These are phyloP conservation scores for Bombus pascuorum DNA, from an alignment of 1,140 invertebrate genomes.

Conservation along the genomic window DNA sequence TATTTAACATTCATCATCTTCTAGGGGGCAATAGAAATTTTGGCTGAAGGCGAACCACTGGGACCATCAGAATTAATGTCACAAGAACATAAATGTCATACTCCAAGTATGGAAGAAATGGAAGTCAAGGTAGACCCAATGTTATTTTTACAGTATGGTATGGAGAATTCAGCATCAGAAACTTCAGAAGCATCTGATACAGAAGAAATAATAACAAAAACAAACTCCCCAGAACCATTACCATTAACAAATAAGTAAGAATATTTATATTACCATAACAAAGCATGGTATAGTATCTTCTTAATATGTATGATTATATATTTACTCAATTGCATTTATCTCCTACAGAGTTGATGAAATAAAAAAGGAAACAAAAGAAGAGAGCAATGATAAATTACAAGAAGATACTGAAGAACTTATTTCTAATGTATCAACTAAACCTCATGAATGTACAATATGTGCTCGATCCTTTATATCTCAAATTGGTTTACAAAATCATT, in stretches of 20 bases:
- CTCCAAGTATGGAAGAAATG: slow-evolving; percentile 82
- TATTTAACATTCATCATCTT: neutral
- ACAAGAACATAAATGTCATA: slow-evolving; percentile 69
- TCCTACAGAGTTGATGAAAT: slow-evolving; percentile 27
- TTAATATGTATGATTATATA: neutral
- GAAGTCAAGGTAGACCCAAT: slow-evolving; percentile 85
- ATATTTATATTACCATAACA: neutral
- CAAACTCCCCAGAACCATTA: slow-evolving; percentile 54
- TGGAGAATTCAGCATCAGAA: slow-evolving; percentile 77
- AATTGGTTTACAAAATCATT: slow-evolving; percentile 83
- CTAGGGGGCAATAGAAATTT: slow-evolving; percentile 73
- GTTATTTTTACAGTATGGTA: slow-evolving; percentile 83
- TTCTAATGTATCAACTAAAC: slow-evolving; percentile 75
- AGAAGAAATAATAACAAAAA: slow-evolving; percentile 67
- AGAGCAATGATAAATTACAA: slow-evolving; percentile 57
- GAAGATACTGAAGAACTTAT: slow-evolving; percentile 62
- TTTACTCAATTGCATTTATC: neutral
- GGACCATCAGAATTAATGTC: slow-evolving; percentile 62
- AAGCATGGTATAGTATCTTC: neutral
- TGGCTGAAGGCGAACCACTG: slow-evolving; percentile 63
- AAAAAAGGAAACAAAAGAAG: slow-evolving; percentile 50
- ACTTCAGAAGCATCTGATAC: slow-evolving; percentile 75
- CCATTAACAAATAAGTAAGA: slow-evolving; percentile 70
- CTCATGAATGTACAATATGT: slow-evolving; percentile 83
- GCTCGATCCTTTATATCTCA: slow-evolving; percentile 81